These are phyloP conservation scores for Cyanoliseus patagonus DNA, from an alignment of 2,113 vertebrate genomes.

Conservation along the genomic window DNA sequence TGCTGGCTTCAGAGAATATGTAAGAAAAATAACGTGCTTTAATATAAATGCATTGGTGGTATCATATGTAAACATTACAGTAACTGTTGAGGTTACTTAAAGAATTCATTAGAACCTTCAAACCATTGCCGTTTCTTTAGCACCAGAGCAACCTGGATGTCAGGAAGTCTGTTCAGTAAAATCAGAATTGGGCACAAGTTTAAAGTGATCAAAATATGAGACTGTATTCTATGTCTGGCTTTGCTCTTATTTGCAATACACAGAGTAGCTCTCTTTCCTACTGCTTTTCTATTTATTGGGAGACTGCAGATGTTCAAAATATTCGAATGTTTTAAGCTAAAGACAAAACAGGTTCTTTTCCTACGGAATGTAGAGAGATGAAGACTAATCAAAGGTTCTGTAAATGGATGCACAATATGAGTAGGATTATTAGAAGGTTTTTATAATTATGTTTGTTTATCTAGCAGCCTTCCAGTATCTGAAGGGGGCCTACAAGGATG, in stretches of 20 bases:
- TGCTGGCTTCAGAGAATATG: conserved; percentile 42
- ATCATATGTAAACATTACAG: conserved; percentile 33
- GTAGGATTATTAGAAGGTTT: background rate
- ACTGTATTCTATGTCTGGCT: background rate
- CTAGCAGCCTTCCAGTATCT: background rate
- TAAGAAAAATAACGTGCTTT: conserved; percentile 53
- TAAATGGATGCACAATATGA: background rate
- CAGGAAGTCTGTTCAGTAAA: background rate
- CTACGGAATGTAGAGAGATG: background rate
- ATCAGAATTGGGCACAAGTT: background rate
- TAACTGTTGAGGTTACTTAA: conserved; percentile 10
- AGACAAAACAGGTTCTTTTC: background rate
- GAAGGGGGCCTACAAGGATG: background rate
- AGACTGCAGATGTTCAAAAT: background rate
- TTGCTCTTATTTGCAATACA: background rate
- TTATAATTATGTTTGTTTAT: background rate
- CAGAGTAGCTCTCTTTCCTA: background rate
- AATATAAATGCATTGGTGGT: conserved; percentile 17
- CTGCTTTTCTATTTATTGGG: background rate
- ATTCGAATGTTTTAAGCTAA: background rate
- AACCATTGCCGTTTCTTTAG: background rate
- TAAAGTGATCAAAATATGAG: background rate
- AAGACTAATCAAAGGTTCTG: background rate
- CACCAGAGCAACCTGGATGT: background rate
- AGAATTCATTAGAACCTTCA: conserved; percentile 3